Conservation (phyloP, 2,797 vertebrate species). For the Sebastolobus altivelis region DNA sequence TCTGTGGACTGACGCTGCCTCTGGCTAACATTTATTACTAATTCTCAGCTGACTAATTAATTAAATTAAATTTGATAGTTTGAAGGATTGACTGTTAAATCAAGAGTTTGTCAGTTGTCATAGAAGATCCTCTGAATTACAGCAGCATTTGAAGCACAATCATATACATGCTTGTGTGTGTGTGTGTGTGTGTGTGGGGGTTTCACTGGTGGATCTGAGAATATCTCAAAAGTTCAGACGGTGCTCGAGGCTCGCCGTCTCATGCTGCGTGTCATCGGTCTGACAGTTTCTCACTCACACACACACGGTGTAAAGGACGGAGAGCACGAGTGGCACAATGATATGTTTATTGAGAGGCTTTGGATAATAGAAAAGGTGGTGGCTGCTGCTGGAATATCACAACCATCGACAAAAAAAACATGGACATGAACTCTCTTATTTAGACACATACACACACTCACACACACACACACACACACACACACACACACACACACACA, state of each 20-base stretch:
- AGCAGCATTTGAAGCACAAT: too few species aligned
- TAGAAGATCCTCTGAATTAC: not conserved
- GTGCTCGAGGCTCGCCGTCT: constrained; percentile 61
- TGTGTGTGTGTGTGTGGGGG: not conserved
- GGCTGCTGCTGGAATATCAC: constrained; percentile 81
- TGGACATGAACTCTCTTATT: constrained; percentile 68
- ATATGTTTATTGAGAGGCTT: constrained; percentile 87
- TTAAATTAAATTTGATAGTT: not conserved
- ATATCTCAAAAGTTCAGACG: constrained; percentile 68
- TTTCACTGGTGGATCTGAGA: constrained; percentile 54
- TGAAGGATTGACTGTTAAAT: not conserved
- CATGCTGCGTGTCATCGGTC: constrained; percentile 48
- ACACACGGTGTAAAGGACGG: constrained; percentile 51
- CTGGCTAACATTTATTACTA: not conserved
- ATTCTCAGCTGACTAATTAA: not conserved
- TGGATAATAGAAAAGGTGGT: constrained; percentile 84
- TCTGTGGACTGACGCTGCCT: not conserved
- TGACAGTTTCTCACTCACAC: constrained; percentile 59
- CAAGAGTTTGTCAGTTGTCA: not conserved
- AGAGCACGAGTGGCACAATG: constrained; percentile 79
- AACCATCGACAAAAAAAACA: constrained; percentile 78
- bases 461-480: constrained; percentile 3
- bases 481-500: constrained; percentile 27
- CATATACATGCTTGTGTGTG: not conserved
- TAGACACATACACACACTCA: constrained; percentile 32